These are phyloP conservation scores for Petromus typicus DNA, from an alignment of 2,113 vertebrate species.

Conservation along the genomic window DNA sequence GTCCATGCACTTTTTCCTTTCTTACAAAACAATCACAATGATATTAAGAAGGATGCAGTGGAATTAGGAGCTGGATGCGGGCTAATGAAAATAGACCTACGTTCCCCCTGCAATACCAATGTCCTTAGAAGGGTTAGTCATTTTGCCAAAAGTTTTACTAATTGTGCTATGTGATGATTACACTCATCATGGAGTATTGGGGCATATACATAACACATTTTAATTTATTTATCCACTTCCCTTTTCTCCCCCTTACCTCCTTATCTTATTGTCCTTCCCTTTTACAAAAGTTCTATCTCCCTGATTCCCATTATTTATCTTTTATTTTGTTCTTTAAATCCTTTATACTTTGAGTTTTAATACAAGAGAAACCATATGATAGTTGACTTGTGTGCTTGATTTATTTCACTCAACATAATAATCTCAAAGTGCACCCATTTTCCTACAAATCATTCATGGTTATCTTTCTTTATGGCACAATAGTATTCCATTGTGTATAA, in stretches of 20 bases:
- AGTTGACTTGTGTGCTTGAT: neutral
- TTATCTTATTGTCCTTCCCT: neutral
- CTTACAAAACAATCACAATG: neutral
- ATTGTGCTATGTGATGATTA: neutral
- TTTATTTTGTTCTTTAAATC: neutral
- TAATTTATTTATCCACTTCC: neutral
- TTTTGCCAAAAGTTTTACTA: neutral
- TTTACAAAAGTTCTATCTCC: neutral
- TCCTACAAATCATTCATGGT: neutral
- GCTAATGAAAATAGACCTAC: neutral
- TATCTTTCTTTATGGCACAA: neutral
- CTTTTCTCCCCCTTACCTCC: neutral
- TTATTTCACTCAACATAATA: neutral
- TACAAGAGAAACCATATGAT: neutral
- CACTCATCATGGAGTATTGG: neutral
- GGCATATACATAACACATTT: neutral
- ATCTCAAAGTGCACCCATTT: neutral
- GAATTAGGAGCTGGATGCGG: neutral
- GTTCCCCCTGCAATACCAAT: neutral
- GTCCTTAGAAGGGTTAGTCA: neutral
- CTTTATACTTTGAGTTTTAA: neutral
- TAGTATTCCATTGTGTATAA: neutral
- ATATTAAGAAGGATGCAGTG: neutral
- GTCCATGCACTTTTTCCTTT: fast-evolving
- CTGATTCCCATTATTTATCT: neutral